Conservation (phyloP, 2,113 vertebrate genomes). For the Centropus bengalensis region DNA sequence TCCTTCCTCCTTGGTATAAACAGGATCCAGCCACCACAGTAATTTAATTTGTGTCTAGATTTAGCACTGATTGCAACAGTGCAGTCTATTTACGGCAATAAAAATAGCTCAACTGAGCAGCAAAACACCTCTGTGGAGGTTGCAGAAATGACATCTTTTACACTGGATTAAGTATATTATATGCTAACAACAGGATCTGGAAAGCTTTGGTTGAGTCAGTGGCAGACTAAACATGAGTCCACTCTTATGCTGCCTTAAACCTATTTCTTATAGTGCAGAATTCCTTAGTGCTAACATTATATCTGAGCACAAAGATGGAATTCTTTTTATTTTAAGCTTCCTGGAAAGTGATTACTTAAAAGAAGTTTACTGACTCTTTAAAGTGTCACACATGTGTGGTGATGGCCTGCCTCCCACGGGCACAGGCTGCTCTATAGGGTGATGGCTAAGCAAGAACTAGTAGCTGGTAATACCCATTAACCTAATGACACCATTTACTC, state of each 20-base stretch:
- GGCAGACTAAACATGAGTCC: not conserved
- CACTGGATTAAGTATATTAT: not conserved
- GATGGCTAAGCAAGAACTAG: not conserved
- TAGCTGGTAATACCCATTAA: not conserved
- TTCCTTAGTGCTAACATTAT: not conserved
- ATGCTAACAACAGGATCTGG: not conserved
- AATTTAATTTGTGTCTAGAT: not conserved
- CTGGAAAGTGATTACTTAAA: not conserved
- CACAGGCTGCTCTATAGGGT: not conserved
- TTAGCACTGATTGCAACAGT: not conserved
- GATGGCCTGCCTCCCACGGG: not conserved
- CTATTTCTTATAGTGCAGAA: not conserved
- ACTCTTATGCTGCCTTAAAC: not conserved
- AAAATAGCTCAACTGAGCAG: not conserved
- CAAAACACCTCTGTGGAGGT: not conserved
- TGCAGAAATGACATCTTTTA: not conserved
- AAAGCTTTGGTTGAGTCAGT: conserved; percentile 1
- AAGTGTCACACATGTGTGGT: not conserved
- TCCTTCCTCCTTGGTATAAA: not conserved
- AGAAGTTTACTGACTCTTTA: not conserved
- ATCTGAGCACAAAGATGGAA: not conserved
- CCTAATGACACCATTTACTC: fast-evolving
- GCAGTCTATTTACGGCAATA: not conserved
- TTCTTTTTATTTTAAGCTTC: not conserved
- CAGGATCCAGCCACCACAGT: not conserved